A percentile compares a stretch with the other conserved stretches of the same genome.
These are phyloP conservation scores for Camponotus pennsylvanicus DNA, from an alignment of 1,140 invertebrate genomes.

Conservation along the genomic window DNA sequence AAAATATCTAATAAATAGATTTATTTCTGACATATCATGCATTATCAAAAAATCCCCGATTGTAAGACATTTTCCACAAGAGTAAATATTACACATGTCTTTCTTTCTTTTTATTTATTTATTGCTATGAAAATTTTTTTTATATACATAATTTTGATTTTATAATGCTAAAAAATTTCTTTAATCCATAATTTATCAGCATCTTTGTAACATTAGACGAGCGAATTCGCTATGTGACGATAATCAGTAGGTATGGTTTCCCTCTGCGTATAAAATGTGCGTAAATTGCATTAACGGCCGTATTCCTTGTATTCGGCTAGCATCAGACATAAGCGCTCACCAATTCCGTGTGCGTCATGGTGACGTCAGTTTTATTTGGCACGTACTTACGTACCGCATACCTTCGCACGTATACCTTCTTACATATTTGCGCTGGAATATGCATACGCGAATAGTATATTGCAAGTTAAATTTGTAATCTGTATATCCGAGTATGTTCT, in stretches of 20 bases:
- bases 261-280: not conserved
- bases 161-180: not conserved
- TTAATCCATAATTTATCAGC: conserved; percentile 8
- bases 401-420: not conserved
- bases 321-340: not conserved
- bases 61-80: not conserved
- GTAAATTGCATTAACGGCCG: conserved; percentile 36
- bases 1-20: too few relatives aligned
- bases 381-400: not conserved
- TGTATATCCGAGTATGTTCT: not conserved
- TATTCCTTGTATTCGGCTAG: not conserved
- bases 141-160: not conserved
- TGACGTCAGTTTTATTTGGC: conserved; percentile 68
- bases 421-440: conserved; percentile 13
- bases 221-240: not conserved
- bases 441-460: not conserved
- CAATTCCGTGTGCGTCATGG: conserved; percentile 33
- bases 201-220: not conserved
- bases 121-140: not conserved
- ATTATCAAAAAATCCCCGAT: not conserved
- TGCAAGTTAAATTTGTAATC: not conserved
- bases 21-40: not conserved
- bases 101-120: not conserved
- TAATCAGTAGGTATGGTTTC: conserved; percentile 39
- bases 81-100: not conserved